These are phyloP conservation scores for Morone saxatilis DNA, from an alignment of 2,113 vertebrate genomes.

Conservation along the genomic window DNA sequence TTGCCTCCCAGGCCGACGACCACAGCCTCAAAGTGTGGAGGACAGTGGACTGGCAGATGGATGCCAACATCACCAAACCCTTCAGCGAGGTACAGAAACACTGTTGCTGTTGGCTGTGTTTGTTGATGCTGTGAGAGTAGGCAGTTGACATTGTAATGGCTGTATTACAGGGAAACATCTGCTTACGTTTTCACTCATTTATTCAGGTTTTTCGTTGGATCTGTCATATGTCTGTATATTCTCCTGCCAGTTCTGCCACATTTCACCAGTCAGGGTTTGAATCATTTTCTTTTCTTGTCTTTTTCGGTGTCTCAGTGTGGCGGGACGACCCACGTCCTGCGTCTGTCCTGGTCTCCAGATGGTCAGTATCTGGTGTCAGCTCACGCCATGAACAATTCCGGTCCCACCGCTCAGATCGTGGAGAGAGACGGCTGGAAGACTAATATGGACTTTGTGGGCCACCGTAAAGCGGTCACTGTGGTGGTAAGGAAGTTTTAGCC, in stretches of 20 bases:
- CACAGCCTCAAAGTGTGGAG: conserved; percentile 97
- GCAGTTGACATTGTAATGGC: not conserved
- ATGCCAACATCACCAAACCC: conserved; percentile 97
- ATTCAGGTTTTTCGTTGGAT: not conserved
- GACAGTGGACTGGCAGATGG: conserved; percentile 97
- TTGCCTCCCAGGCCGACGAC: conserved; percentile 98
- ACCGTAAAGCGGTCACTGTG: conserved; percentile 97
- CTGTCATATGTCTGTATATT: not conserved
- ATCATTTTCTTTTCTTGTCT: not conserved
- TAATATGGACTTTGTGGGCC: conserved; percentile 99
- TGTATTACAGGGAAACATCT: not conserved
- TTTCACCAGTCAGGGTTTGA: not conserved
- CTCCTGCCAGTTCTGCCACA: not conserved
- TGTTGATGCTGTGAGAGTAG: not conserved
- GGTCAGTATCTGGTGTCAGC: conserved; percentile 98
- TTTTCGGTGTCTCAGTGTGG: conserved; percentile 87
- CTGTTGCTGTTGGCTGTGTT: not conserved
- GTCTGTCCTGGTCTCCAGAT: conserved; percentile 98
- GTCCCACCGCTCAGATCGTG: conserved; percentile 98
- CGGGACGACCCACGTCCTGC: conserved; percentile 96
- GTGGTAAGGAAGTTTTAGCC: conserved; percentile 85
- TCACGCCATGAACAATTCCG: conserved; percentile 99
- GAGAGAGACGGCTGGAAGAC: conserved; percentile 98
- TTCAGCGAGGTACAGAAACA: conserved; percentile 91
- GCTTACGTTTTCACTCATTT: not conserved